Base-by-base conservation (phyloP, 2,113 vertebrate species). In the Talpa occidentalis region DNA sequence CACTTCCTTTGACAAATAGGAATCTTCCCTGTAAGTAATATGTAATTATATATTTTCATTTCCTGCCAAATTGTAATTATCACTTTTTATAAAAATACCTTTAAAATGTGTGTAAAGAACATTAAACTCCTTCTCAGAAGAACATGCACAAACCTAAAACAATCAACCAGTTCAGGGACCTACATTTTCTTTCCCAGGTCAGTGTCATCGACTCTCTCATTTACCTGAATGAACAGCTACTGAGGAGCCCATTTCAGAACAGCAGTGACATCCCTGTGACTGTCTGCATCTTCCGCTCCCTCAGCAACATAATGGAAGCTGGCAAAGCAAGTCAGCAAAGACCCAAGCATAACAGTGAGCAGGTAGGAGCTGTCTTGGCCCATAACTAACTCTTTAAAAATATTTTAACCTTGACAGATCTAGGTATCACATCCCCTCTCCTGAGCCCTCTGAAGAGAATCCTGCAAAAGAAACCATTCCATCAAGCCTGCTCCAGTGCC, bases 111-210 rank as follows among this genome's bases (percentile, higher is more conserved):
- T 69, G 7, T 85, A 22, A 79, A 69, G 54, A 92, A 72, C 59
- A 62, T 32, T 56, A 44, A 78, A 32, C 49, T 82, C 42, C 77
- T 74, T 60, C 16, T 52, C 10, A 82, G 21, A 76, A 69, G 64
- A 69, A 52, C 28, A 59, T 40, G 81, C 52, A 42, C 56, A 69
- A 44, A 54, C 47, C 59, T 44, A 26, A 88, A 88, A n/a, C 3
- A 12, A 2, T 22, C 49, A 6, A 49, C 9, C 32, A 47, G 32
- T 12, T 28, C 21, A 40, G 15, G 44, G 9, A 21, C 54, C 32
- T 60, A 14, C 42, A 4, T 93, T 8, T 67, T 42, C 87, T 60
- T 83, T 79, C 40, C 56, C 88, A 98, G 96, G 91, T 79, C 37
- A 49, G 37, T 12, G 67, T 96, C 40, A 87, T 95, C 9, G 30